Evolutionary conservation across 2,797 vertebrate genomes (phyloP).

Genomic region (Coregonus ussuriensis): DNA sequence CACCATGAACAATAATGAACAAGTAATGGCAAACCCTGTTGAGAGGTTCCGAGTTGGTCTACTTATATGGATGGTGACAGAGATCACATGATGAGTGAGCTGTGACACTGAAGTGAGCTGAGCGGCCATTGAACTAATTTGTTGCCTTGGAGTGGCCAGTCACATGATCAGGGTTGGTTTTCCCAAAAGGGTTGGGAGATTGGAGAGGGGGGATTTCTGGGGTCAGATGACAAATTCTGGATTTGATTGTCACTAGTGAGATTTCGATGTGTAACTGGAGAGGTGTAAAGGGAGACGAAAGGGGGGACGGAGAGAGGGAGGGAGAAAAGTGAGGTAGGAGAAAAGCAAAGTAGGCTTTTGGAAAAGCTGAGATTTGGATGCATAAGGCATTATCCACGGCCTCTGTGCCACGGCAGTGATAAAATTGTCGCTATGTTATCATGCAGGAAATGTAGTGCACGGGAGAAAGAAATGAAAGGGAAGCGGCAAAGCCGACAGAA

Average conservation of each 20-base stretch:
- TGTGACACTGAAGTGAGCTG: slow-evolving; percentile 7
- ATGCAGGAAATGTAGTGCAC: slow-evolving; percentile 65
- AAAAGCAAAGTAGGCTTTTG: slow-evolving; percentile 33
- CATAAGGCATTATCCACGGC: slow-evolving; percentile 40
- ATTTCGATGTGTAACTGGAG: slow-evolving; percentile 16
- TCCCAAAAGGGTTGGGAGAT: slow-evolving; percentile 41
- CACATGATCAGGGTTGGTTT: slow-evolving; percentile 51
- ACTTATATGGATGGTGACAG: slow-evolving; percentile 11
- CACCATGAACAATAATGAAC: slow-evolving; percentile 14
- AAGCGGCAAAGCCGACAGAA: slow-evolving; percentile 60
- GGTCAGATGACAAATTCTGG: slow-evolving; percentile 69
- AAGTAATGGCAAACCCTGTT: slow-evolving; percentile 23
- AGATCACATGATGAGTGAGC: slow-evolving; percentile 31
- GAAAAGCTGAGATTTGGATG: slow-evolving; percentile 46
- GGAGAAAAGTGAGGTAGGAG: neutral
- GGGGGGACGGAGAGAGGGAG: neutral
- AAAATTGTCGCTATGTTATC: slow-evolving; percentile 63
- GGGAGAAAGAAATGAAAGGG: slow-evolving; percentile 57
- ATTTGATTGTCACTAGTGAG: slow-evolving; percentile 55
- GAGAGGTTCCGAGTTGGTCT: neutral
- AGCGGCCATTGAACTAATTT: slow-evolving; percentile 51
- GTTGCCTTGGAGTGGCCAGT: slow-evolving; percentile 62
- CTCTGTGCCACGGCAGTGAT: slow-evolving; percentile 34
- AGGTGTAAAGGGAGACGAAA: neutral
- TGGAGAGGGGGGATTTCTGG: slow-evolving; percentile 23